These are phyloP conservation scores for Brachypalpus laphriformis DNA, from an alignment of 2,888 invertebrate genomes.

Conservation along the genomic window DNA sequence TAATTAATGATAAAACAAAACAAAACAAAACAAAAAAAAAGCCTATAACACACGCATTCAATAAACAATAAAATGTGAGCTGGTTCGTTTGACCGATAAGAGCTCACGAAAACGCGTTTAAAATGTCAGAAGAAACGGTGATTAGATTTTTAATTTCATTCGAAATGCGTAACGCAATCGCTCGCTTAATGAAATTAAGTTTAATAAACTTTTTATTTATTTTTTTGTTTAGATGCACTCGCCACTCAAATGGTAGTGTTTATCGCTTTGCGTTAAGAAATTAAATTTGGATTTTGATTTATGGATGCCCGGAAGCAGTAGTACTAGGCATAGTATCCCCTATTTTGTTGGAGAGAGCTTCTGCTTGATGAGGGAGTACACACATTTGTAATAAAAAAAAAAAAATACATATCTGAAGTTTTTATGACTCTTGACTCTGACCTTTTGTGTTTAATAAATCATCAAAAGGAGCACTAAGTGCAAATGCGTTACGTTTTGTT, in stretches of 20 bases:
- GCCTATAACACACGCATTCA: constrained; percentile 27
- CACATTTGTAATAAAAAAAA: constrained; percentile 6
- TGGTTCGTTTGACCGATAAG: constrained; percentile 55
- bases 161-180: constrained; percentile 63
- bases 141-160: constrained; percentile 47
- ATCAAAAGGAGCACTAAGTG: constrained; percentile 14
- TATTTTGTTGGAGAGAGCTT: not conserved
- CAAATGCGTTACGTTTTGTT: not conserved
- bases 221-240: constrained; percentile 30
- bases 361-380: not conserved
- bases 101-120: constrained; percentile 34
- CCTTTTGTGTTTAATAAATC: constrained; percentile 46
- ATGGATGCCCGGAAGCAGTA: constrained; percentile 44
- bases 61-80: constrained; percentile 24
- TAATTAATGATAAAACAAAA: constrained; percentile 16
- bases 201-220: constrained; percentile 39
- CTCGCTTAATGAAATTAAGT: constrained; percentile 26
- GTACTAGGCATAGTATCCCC: constrained; percentile 13
- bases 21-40: no score
- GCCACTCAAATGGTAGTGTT: not conserved
- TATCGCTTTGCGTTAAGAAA: constrained; percentile 23
- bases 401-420: not conserved
- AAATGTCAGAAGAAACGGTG: constrained; percentile 39
- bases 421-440: constrained; percentile 3
- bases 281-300: constrained; percentile 32